Percentiles rank a stretch among this genome's conserved stretches.
These are phyloP conservation scores for Saccostrea glomerata DNA, from an alignment of 1,140 invertebrate species.

Conservation along the genomic window DNA sequence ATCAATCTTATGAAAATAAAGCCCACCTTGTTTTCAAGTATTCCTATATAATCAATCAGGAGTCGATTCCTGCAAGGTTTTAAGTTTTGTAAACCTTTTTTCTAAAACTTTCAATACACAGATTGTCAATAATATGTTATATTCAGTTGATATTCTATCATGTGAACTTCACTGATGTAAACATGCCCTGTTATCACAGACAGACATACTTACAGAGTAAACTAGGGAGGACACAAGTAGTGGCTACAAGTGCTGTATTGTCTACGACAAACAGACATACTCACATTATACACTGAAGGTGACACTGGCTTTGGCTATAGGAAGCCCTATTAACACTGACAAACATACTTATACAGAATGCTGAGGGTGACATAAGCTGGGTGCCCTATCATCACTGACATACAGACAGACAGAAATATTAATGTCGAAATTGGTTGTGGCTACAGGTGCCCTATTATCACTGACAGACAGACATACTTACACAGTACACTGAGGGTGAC, in stretches of 20 bases:
- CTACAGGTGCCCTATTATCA: not conserved
- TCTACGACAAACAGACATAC: not conserved
- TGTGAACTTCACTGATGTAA: no score
- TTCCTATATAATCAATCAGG: not conserved
- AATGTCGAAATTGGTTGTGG: no score
- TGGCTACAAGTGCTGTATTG: not conserved
- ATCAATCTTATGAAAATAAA: not conserved
- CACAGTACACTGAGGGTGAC: constrained; percentile 67
- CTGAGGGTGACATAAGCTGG: no score
- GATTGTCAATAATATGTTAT: no score
- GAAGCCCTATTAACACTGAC: not conserved
- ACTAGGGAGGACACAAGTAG: not conserved
- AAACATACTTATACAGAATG: no score
- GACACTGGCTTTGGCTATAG: not conserved
- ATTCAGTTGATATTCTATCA: no score
- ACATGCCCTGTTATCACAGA: no score
- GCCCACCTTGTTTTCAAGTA: not conserved
- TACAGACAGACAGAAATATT: no score
- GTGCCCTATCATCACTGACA: constrained; percentile 19
- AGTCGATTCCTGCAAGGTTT: no score
- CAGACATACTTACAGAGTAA: not conserved
- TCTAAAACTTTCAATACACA: no score
- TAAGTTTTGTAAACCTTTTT: no score
- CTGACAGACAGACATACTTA: constrained; percentile 78
- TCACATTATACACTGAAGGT: constrained; percentile 57